Base-by-base conservation (phyloP, 2,888 invertebrate species). In the Xylophagus ater region DNA sequence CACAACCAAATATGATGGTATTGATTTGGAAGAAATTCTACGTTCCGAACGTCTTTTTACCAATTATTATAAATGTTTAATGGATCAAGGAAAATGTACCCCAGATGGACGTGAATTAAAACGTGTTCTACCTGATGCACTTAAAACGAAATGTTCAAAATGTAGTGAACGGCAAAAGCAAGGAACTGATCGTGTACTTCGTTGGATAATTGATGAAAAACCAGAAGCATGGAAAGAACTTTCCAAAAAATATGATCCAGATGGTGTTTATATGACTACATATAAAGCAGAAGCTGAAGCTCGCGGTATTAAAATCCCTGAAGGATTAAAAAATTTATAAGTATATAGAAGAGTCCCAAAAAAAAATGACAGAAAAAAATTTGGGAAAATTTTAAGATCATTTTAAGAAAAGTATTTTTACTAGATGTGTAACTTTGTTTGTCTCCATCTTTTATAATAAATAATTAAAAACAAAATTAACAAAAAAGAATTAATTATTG, bases 101-200 rank as follows among this genome's bases (percentile, higher is more conserved):
- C 68, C 78, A 9, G 81, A 81, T 46, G 81, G 73, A 44, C 70
- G 72, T 46, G 78, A 78, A 58, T 62, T 83, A 9, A 83, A 78
- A 66, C 68, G 79, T 75, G 63, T 71, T 2, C 66, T 85, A 2
- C 82, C 83, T 1, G 84, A 85, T 47, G 84, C 84, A 1, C 59
- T 83, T 28, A 62, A 71, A 47, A 74, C 72, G 3, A 75, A 75
- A 34, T 84, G 83, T 57, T 51, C 54, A 37, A 78, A 79, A 56
- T 84, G 83, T 56, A 78, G 73, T 18, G 74, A 77, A 23, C 67
- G 67, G 17, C 82, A 83, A 56, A 73, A 68, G 53, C 55, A 61
- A 4, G 77, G 75, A 29, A 72, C 76, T 31, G 73, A 76, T 49
- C 76, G 69, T 47, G 74, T 81, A 5, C 71, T 84, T 21, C 69